Conservation (phyloP, 2,113 vertebrate species). For the Peromyscus californicus region DNA sequence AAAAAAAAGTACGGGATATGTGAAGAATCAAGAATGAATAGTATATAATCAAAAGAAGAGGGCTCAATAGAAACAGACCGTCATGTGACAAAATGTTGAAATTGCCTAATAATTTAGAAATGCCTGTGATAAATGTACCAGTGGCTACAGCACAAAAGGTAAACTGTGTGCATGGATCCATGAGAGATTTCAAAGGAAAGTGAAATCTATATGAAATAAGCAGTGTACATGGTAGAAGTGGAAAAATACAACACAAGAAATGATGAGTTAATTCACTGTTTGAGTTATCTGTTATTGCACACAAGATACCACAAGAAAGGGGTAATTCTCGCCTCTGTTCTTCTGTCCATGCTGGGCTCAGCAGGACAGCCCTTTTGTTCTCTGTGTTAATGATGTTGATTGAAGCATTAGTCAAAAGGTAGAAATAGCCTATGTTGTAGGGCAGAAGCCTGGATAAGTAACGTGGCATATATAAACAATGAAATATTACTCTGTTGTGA, state of each 20-base stretch:
- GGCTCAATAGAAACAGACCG: not conserved
- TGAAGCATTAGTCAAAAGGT: not conserved
- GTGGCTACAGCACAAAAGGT: not conserved
- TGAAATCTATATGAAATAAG: not conserved
- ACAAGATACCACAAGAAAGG: not conserved
- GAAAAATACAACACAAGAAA: not conserved
- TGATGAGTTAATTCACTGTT: not conserved
- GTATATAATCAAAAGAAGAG: not conserved
- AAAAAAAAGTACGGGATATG: not conserved
- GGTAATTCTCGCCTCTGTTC: not conserved
- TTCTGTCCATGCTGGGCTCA: not conserved
- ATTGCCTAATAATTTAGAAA: conserved; percentile 14
- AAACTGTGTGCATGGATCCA: not conserved
- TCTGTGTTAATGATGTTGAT: not conserved
- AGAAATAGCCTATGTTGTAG: not conserved
- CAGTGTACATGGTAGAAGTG: not conserved
- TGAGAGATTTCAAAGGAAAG: not conserved
- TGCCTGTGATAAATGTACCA: not conserved
- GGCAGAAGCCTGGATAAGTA: not conserved
- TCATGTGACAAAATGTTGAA: not conserved
- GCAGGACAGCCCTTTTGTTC: not conserved
- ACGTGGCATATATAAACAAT: not conserved
- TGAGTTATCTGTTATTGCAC: not conserved
- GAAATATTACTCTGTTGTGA: not conserved
- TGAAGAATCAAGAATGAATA: conserved; percentile 14